Percentiles rank a stretch among this genome's conserved stretches.
These are phyloP conservation scores for Scolopax rusticola DNA, from an alignment of 2,797 vertebrate genomes.

Conservation along the genomic window DNA sequence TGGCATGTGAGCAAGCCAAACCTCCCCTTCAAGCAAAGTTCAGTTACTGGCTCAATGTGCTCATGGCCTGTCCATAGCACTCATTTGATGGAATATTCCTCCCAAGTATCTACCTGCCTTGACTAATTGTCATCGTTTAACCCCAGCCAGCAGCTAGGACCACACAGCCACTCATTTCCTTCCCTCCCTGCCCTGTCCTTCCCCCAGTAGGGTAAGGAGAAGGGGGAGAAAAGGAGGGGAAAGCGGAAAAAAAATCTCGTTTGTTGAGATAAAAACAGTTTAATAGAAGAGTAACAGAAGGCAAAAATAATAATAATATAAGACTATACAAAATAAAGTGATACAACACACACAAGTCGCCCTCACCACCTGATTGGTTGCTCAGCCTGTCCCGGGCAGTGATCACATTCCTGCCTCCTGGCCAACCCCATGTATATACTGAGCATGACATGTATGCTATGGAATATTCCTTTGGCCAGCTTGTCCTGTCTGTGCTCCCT, in stretches of 20 bases:
- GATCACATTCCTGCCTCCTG: background rate
- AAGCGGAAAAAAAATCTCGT: background rate
- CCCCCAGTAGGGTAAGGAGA: background rate
- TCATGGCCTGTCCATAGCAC: background rate
- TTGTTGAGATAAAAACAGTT: background rate
- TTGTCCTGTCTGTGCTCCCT: background rate
- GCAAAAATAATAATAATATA: background rate
- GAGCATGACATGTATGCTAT: background rate
- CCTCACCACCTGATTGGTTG: background rate
- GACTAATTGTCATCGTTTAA: background rate
- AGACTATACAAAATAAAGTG: background rate
- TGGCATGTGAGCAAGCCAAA: background rate
- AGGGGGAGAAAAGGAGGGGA: background rate
- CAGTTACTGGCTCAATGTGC: background rate
- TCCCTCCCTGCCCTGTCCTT: background rate
- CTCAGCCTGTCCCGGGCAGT: background rate
- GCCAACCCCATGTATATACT: background rate
- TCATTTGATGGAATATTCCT: background rate
- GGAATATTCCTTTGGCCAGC: background rate
- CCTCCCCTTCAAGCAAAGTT: background rate
- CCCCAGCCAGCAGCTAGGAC: background rate
- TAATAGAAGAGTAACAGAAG: background rate
- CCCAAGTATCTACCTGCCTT: background rate
- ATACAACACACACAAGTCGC: background rate
- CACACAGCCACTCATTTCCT: background rate